A percentile compares a stretch with the other conserved stretches of the same genome.
phyloP scores from a whole-genome alignment of 1,140 invertebrate species.

The Pogonomyrmex barbatus region DNA sequence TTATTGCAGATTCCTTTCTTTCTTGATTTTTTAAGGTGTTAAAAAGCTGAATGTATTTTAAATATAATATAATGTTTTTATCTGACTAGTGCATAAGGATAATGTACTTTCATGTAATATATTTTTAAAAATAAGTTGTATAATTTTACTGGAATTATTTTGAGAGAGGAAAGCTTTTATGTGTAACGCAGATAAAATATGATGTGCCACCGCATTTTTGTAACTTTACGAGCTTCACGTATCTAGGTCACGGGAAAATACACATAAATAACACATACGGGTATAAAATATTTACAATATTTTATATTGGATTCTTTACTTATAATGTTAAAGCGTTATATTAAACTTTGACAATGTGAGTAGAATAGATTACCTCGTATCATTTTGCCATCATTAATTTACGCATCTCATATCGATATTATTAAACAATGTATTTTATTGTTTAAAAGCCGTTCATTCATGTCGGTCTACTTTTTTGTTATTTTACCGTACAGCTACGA shows the following conservation, averaged over 20 bases:
- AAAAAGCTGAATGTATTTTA: neutral
- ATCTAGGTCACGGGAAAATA: conserved; percentile 17
- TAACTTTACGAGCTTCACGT: conserved; percentile 39
- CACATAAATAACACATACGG: conserved; percentile 26
- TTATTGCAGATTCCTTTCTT: neutral
- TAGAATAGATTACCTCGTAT: conserved; percentile 26
- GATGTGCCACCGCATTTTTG: conserved; percentile 29
- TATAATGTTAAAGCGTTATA: conserved; percentile 25
- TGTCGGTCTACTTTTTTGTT: conserved; percentile 14
- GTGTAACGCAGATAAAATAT: conserved; percentile 40
- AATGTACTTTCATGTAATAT: conserved; percentile 21
- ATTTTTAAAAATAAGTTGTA: conserved; percentile 30
- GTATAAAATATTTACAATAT: conserved; percentile 4
- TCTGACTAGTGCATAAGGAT: neutral
- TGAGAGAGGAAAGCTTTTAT: conserved; percentile 48
- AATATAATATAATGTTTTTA: neutral
- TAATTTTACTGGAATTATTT: conserved; percentile 33
- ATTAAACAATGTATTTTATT: conserved; percentile 31
- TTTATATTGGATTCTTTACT: neutral
- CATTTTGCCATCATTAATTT: conserved; percentile 15
- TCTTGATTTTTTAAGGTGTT: neutral
- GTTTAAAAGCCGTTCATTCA: conserved; percentile 35
- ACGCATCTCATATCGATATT: conserved; percentile 12
- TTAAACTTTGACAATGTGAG: conserved; percentile 30
- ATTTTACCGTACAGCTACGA: conserved; percentile 4